These are phyloP conservation scores for Austrolebias charrua DNA, from an alignment of 2,797 vertebrate genomes.

Conservation along the genomic window DNA sequence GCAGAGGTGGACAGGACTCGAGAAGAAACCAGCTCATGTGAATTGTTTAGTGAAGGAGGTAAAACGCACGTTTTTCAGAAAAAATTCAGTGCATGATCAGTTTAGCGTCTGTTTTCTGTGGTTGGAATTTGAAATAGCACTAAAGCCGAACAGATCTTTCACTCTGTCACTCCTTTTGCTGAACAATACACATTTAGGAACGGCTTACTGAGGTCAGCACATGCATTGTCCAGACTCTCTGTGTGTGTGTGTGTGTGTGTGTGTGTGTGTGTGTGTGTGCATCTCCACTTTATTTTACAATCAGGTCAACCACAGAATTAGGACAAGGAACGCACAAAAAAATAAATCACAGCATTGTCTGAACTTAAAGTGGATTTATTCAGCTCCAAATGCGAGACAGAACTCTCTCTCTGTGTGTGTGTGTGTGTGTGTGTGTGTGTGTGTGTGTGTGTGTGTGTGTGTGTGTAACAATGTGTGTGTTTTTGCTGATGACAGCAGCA, in stretches of 20 bases:
- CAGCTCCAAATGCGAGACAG: slow-evolving; percentile 13
- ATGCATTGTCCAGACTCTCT: slow-evolving; percentile 64
- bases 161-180: slow-evolving; percentile 46
- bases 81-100: too few relatives aligned
- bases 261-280: slow-evolving; percentile 18
- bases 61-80: too few relatives aligned
- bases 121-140: background rate
- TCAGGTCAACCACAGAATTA: slow-evolving; percentile 7
- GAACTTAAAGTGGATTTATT: slow-evolving; percentile 29
- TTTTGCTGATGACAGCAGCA: slow-evolving; percentile 79
- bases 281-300: slow-evolving; percentile 18
- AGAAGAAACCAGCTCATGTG: background rate
- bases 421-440: slow-evolving; percentile 19
- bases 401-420: slow-evolving; percentile 16
- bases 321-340: background rate
- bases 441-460: slow-evolving; percentile 14
- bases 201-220: slow-evolving; percentile 73
- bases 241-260: slow-evolving; percentile 12
- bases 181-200: slow-evolving; percentile 71
- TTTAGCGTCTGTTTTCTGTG: background rate
- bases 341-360: background rate
- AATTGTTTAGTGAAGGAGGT: background rate
- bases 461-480: slow-evolving; percentile 39
- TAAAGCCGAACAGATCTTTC: slow-evolving; percentile 8
- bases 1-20: background rate